Conservation (phyloP, 2,797 vertebrate genomes). For the Micropoecilia bifurca region DNA sequence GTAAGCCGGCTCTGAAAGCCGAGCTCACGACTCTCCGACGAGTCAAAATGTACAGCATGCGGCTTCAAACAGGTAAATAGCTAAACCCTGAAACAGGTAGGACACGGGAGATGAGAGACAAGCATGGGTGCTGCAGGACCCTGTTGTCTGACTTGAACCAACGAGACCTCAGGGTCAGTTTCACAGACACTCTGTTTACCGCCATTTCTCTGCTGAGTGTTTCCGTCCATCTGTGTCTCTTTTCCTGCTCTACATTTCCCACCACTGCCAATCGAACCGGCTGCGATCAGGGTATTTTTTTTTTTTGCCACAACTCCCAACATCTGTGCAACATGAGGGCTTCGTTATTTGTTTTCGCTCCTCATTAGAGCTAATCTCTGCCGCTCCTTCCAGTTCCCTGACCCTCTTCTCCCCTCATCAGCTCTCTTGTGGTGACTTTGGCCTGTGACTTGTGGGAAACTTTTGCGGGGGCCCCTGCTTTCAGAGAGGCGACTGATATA, state of each 20-base stretch:
- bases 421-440: slow-evolving; percentile 68
- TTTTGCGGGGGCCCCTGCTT: slow-evolving; percentile 68
- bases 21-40: slow-evolving; percentile 53
- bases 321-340: slow-evolving; percentile 9
- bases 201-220: slow-evolving; percentile 53
- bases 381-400: slow-evolving; percentile 32
- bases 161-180: slow-evolving; percentile 46
- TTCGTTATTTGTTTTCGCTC: slow-evolving; percentile 41
- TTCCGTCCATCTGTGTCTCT: slow-evolving; percentile 74
- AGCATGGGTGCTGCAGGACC: slow-evolving; percentile 32
- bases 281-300: slow-evolving; percentile 18
- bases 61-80: slow-evolving; percentile 62
- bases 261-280: slow-evolving; percentile 19
- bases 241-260: slow-evolving; percentile 57
- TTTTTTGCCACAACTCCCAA: background rate
- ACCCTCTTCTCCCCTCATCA: slow-evolving; percentile 36
- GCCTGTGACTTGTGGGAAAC: slow-evolving; percentile 78
- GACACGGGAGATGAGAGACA: slow-evolving; percentile 19
- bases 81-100: slow-evolving; percentile 35
- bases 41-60: slow-evolving; percentile 60
- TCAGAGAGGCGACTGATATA: slow-evolving; percentile 79
- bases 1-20: slow-evolving; percentile 50
- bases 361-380: slow-evolving; percentile 47
- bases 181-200: slow-evolving; percentile 61
- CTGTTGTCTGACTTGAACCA: slow-evolving; percentile 26